Percentiles rank a stretch among this genome's conserved stretches.
phyloP scores from a whole-genome alignment of 2,797 vertebrate species.

The Spinus pinus region DNA sequence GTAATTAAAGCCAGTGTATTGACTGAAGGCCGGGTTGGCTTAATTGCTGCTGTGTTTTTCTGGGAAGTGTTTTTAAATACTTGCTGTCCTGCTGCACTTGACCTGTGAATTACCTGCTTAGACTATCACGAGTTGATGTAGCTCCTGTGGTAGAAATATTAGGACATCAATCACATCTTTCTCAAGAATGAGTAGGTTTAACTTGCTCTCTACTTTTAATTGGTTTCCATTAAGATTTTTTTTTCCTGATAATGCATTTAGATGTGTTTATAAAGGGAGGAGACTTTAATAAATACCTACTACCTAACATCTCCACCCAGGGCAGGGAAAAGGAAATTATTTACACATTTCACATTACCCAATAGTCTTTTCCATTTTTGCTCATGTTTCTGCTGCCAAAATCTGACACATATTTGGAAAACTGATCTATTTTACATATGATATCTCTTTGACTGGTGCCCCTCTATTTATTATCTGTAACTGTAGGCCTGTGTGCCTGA shows the following conservation, averaged over 20 bases:
- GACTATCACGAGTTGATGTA: not conserved
- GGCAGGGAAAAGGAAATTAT: not conserved
- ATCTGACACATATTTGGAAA: not conserved
- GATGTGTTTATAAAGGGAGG: not conserved
- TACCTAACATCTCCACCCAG: not conserved
- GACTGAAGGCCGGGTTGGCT: not conserved
- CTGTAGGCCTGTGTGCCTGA: not conserved
- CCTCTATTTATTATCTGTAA: not conserved
- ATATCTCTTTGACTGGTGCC: not conserved
- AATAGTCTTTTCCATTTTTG: not conserved
- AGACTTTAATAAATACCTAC: not conserved
- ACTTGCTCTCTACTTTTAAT: not conserved
- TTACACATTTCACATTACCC: not conserved
- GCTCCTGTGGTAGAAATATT: not conserved
- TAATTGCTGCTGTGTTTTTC: not conserved
- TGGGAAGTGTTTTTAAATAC: not conserved
- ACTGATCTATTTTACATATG: not conserved
- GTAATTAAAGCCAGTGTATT: not conserved
- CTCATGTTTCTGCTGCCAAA: not conserved
- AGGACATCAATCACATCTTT: not conserved
- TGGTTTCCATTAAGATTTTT: not conserved
- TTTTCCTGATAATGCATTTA: not conserved
- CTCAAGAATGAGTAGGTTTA: not conserved
- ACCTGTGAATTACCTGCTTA: not conserved
- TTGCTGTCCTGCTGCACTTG: not conserved